Percentiles rank a stretch among this genome's conserved stretches.
These are phyloP conservation scores for Myotis vivesi DNA, from an alignment of 2,797 vertebrate species.

Conservation along the genomic window DNA sequence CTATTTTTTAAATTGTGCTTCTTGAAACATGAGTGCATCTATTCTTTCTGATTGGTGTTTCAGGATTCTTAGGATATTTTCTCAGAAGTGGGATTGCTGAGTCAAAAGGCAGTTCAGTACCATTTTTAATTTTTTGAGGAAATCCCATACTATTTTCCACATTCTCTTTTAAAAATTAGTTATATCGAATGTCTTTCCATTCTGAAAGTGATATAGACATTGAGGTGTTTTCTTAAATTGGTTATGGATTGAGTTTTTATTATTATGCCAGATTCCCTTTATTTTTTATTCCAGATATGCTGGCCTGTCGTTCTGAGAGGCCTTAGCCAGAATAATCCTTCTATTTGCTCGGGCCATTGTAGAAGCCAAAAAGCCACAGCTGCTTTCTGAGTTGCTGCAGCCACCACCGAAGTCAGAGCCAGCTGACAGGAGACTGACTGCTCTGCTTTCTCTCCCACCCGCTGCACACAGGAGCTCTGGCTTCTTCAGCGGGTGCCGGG, in stretches of 20 bases:
- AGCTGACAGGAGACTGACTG: not conserved
- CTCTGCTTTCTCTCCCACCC: not conserved
- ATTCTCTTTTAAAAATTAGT: not conserved
- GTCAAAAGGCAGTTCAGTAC: not conserved
- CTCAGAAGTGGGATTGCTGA: not conserved
- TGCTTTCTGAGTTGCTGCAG: not conserved
- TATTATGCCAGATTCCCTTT: not conserved
- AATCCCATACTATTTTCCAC: not conserved
- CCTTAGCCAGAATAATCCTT: not conserved
- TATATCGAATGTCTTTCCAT: not conserved
- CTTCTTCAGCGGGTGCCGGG: not conserved
- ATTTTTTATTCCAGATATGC: not conserved
- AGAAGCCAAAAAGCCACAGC: not conserved
- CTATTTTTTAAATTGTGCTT: not conserved
- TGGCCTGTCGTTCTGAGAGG: not conserved
- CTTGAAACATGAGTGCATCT: not conserved
- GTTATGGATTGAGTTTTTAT: not conserved
- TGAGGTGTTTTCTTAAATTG: not conserved
- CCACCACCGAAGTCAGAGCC: too few relatives aligned
- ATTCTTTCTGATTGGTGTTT: not conserved
- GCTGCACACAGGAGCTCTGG: not conserved
- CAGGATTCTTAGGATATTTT: not conserved
- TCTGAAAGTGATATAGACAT: not conserved
- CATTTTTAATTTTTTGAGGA: not conserved
- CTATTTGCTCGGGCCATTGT: not conserved